Base-by-base conservation (phyloP, 2,797 vertebrate genomes). In the Poecile montanus region DNA sequence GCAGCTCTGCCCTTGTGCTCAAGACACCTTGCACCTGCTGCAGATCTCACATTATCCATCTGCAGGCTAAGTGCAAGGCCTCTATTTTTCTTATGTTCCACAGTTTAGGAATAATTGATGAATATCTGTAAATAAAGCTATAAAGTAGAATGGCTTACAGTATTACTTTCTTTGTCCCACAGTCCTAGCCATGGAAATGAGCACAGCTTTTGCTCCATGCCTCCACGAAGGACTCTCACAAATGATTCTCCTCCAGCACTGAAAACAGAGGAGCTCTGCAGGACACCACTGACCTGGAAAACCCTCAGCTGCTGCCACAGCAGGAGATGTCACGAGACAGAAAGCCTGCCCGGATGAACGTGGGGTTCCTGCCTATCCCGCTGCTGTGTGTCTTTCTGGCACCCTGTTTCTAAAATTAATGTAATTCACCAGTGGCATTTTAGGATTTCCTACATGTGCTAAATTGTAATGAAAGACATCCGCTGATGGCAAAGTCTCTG, bases 121-220 rank as follows among this genome's bases (percentile, higher is more conserved):
- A 79, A 16, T 26, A 29, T 7, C 10, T 44, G 30, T 32, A 80
- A 84, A 75, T 29, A 71, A 62, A 34, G 32, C 30, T 22, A 36
- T 26, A 12, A 77, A 77, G 16, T 1, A 62, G 38, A 84, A 57
- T 32, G 54, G 44, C 38, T 79, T 53, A 36, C 38, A 65, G n/a
- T 20, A 45, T 56, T 74, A 7, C 30, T 74, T 91, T 54, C 30
- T 47, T 88, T 3, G 7, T 58, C 48, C 53, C 65, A 36, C 34
- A 36, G 26, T 54, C 21, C 4, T 7, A 17, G 9, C 0, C 3
- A 44, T 11, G 51, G 40, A 85, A 57, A 15, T 0, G 2, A 22
- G 57, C 42, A 47, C 3, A 11, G 30, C 29, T 82, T 62, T 92
- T 74, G 34, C 56, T 74, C 50, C 17, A 3, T 17, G 18, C n/a